Percentiles rank a stretch among this genome's conserved stretches.
These are phyloP conservation scores for Orchestia grillus DNA, from an alignment of 1,140 invertebrate species.

Conservation along the genomic window DNA sequence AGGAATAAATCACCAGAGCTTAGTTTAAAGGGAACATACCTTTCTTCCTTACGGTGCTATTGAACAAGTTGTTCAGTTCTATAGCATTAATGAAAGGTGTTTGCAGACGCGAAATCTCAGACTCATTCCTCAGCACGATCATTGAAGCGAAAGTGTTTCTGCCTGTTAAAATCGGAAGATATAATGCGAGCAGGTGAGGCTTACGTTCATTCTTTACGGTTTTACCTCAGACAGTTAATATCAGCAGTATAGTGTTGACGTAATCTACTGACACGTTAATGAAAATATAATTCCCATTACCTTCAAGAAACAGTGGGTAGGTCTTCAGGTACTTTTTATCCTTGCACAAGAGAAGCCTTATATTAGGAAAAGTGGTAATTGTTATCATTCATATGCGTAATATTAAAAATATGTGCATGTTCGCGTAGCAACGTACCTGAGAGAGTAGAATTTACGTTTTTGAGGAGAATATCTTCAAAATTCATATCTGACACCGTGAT, in stretches of 20 bases:
- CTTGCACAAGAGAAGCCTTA: no score
- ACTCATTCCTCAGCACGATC: not conserved
- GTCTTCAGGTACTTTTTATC: no score
- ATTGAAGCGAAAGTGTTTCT: slow-evolving; percentile 1
- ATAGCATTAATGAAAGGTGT: not conserved
- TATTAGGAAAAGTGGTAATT: no score
- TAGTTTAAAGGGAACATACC: not conserved
- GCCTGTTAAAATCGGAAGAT: not conserved
- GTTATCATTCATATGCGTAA: no score
- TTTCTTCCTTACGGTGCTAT: not conserved
- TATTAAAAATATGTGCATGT: no score
- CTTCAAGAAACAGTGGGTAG: no score
- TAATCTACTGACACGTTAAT: no score
- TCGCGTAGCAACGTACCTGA: not conserved
- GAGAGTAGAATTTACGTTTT: not conserved
- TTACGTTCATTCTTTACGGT: not conserved
- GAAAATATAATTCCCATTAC: no score
- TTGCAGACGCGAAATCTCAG: not conserved
- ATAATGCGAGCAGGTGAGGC: not conserved
- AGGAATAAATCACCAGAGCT: no score
- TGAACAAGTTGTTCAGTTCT: not conserved
- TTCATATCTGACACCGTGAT: not conserved
- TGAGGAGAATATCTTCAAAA: not conserved
- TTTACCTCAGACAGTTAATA: no score
- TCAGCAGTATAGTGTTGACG: no score